Percentiles rank a stretch among this genome's conserved stretches.
phyloP scores from a whole-genome alignment of 2,888 invertebrate genomes.

The Pycnomerus fuliginosus region DNA sequence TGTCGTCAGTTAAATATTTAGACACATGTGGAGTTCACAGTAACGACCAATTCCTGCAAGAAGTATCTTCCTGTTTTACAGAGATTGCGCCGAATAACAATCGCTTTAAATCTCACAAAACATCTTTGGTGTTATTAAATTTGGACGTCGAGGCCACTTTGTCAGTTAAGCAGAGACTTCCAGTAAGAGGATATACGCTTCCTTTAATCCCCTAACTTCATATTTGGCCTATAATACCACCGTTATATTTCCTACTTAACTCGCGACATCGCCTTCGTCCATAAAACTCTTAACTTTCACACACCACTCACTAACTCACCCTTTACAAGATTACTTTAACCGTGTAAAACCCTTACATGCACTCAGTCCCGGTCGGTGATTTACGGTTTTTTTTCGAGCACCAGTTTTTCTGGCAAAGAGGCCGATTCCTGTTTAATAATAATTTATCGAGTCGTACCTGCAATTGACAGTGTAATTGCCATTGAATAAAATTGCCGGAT shows the following conservation, averaged over 20 bases:
- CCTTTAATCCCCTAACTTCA: slow-evolving; percentile 22
- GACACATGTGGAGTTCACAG: too few species aligned
- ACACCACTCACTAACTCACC: slow-evolving; percentile 18
- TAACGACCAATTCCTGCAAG: too few species aligned
- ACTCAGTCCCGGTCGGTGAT: slow-evolving; percentile 8
- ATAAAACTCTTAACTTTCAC: slow-evolving; percentile 23
- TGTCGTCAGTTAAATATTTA: too few species aligned
- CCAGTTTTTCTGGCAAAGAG: neutral
- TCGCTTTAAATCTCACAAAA: too few species aligned
- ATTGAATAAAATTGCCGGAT: slow-evolving; percentile 3
- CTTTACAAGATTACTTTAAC: slow-evolving; percentile 18
- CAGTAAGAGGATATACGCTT: slow-evolving; percentile 19
- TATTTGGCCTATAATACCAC: slow-evolving; percentile 19
- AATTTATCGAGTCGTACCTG: neutral
- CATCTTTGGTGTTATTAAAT: slow-evolving; percentile 6
- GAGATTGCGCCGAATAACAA: too few species aligned
- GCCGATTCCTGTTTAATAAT: neutral
- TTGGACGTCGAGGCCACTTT: slow-evolving; percentile 10
- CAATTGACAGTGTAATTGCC: slow-evolving; percentile 4
- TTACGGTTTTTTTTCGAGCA: slow-evolving; percentile 2
- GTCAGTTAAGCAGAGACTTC: slow-evolving; percentile 8
- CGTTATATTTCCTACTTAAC: slow-evolving; percentile 21
- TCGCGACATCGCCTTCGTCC: slow-evolving; percentile 13
- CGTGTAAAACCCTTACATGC: slow-evolving; percentile 12
- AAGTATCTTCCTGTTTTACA: too few species aligned